A percentile compares a stretch with the other conserved stretches of the same genome.
Evolutionary conservation across 2,888 invertebrate species (phyloP).

Genomic region (Acleris sparsana): DNA sequence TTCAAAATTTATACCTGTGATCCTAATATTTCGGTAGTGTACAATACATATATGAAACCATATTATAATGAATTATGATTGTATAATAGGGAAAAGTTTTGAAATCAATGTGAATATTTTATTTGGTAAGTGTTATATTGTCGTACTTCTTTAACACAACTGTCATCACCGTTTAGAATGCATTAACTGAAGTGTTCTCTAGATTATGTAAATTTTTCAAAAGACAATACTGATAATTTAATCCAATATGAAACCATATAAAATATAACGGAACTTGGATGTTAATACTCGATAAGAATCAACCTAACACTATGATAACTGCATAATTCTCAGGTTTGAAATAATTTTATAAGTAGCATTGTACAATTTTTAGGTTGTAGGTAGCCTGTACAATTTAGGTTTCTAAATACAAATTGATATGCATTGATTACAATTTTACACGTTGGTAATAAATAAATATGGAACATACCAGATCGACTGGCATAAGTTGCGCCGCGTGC

Average conservation of each 20-base stretch:
- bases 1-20: slow-evolving; percentile 54
- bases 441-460: slow-evolving; percentile 31
- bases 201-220: slow-evolving; percentile 10
- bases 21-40: slow-evolving; percentile 36
- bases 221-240: slow-evolving; percentile 25
- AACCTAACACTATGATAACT: slow-evolving; percentile 23
- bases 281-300: slow-evolving; percentile 28
- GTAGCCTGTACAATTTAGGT: slow-evolving; percentile 11
- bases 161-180: slow-evolving; percentile 25
- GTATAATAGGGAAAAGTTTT: slow-evolving; percentile 32
- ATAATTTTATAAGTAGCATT: slow-evolving; percentile 33
- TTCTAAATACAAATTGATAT: slow-evolving; percentile 19
- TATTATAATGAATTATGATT: slow-evolving; percentile 33
- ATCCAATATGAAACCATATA: slow-evolving; percentile 5
- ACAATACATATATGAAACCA: slow-evolving; percentile 33
- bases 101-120: slow-evolving; percentile 37
- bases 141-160: slow-evolving; percentile 25
- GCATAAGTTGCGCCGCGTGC: too few species aligned
- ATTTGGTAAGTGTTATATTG: slow-evolving; percentile 34
- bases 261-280: slow-evolving; percentile 21
- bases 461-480: slow-evolving; percentile 8
- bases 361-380: slow-evolving; percentile 33
- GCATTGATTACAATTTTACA: slow-evolving; percentile 29
- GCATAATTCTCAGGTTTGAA: slow-evolving; percentile 33
- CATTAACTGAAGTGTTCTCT: slow-evolving; percentile 12